Evolutionary conservation across 2,797 vertebrate genomes (phyloP), one percentile per base, ranked within the genome.

Genomic region (Allobates femoralis): DNA sequence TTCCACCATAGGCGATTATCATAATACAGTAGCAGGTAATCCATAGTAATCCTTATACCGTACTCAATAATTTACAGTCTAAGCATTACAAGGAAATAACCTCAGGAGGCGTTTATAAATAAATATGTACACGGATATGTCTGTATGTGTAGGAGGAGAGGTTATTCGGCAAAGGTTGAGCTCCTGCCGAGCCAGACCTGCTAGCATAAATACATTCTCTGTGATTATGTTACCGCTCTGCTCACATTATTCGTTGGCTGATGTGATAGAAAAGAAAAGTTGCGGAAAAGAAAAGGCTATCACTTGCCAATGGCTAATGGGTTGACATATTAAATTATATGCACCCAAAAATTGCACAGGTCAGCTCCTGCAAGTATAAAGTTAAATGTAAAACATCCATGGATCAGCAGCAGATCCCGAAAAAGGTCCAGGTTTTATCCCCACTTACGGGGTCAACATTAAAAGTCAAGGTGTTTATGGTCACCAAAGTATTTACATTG

Each of bases 41-140:
- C 41, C n/a, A 50, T 74, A 50, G 71, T 50, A 74, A 74, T 74
- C 41, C 67, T 46, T 46, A 23, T n/a, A n/a, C 37, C 34, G 8
- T 46, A 71, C 71, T 50, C n/a, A 74, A 74, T 74, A 74, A 74
- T 74, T 74, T 74, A 74, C 41, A 23, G 1, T 37, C 41, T 50
- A 46, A n/a, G 41, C 71, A 16, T 37, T 71, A 41, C 34, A 71
- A 34, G 21, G 37, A 46, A 50, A 50, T 74, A 74, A 41, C 71
- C 71, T 74, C 71, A 50, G 71, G 71, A 50, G 71, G 71, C n/a
- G n/a, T 50, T 50, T 74, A 74, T 14, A 74, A 74, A 74, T 74
- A 50, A 74, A 74, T 74, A 46, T 50, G 41, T 74, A 50, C 41
- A 50, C 23, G 41, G 71, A 74, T 74, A 74, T 74, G 41, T 46